These are phyloP conservation scores for Tragelaphus scriptus DNA, from an alignment of 2,113 vertebrate genomes.

Conservation along the genomic window DNA sequence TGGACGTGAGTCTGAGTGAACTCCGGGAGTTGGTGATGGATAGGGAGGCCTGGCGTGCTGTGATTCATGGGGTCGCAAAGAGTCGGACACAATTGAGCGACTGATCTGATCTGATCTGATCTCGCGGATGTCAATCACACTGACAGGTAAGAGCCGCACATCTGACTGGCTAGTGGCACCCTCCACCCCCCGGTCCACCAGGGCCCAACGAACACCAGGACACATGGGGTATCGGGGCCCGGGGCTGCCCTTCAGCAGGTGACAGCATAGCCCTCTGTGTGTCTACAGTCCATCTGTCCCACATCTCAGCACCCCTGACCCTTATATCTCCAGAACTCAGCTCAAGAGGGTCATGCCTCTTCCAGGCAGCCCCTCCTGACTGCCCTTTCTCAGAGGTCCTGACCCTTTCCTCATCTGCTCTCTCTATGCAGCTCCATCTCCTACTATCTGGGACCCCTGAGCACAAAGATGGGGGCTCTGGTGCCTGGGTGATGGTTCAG, in stretches of 20 bases:
- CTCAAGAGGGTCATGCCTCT: neutral
- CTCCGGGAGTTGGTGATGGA: too few relatives aligned
- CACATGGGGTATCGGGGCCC: fast-evolving
- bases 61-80: too few relatives aligned
- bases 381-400: fast-evolving
- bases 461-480: neutral
- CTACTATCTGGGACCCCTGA: neutral
- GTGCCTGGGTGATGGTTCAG: neutral
- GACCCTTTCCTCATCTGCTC: neutral
- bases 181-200: fast-evolving
- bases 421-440: too few relatives aligned
- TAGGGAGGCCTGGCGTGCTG: too few relatives aligned
- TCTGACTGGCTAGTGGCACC: neutral
- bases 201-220: neutral
- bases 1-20: too few relatives aligned
- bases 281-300: neutral
- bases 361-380: neutral
- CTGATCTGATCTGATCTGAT: too few relatives aligned
- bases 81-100: too few relatives aligned
- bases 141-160: neutral
- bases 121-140: fast-evolving
- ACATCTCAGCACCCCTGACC: fast-evolving
- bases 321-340: neutral
- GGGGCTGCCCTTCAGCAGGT: neutral
- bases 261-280: neutral